Base-by-base conservation (phyloP, 2,888 invertebrate genomes). In the Heliothis peltigera region DNA sequence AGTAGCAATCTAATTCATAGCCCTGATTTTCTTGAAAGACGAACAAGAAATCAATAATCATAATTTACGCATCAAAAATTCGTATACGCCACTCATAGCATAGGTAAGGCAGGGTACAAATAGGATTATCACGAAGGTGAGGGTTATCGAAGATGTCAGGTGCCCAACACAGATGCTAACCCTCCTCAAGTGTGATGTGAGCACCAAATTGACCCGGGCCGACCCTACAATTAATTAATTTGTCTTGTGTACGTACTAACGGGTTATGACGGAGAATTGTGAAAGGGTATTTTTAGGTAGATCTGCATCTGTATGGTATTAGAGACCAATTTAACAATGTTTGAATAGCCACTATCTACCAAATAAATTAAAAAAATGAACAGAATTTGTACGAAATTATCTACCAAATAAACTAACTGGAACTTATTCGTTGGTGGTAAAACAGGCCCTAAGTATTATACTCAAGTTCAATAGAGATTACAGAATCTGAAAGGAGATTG, bases 111-210 rank as follows among this genome's bases (percentile, higher is more conserved):
- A 72, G 68, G 61, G 59, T 60, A 69, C 28, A 12, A 60, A 49
- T 77, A 86, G 84, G 82, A 83, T 66, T 85, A 84, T 86, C 85
- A 84, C 76, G 77, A 87, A 91, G 89, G 89, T 87, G 80, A 92
- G 92, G 77, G 91, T 85, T 84, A 80, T 92, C 87, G 88, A 91
- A 92, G 93, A 92, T 92, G 91, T 90, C 92, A 92, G 91, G 90
- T 92, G 92, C 84, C 90, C 70, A 62, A 54, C 56, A 75, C 91
- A 88, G 87, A 81, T 79, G 77, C 76, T 80, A 77, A 86, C 88
- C 89, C 87, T 84, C 70, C 82, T 89, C 84, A 84, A 88, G 87
- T 83, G 74, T 43, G 60, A 68, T 59, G 48, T 52, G 63, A 64
- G 68, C 54, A 46, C 68, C 65, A 70, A 80, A 77, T 82, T 81